Base-by-base conservation (phyloP, 1,140 invertebrate genomes). In the Arctopsyche grandis region DNA sequence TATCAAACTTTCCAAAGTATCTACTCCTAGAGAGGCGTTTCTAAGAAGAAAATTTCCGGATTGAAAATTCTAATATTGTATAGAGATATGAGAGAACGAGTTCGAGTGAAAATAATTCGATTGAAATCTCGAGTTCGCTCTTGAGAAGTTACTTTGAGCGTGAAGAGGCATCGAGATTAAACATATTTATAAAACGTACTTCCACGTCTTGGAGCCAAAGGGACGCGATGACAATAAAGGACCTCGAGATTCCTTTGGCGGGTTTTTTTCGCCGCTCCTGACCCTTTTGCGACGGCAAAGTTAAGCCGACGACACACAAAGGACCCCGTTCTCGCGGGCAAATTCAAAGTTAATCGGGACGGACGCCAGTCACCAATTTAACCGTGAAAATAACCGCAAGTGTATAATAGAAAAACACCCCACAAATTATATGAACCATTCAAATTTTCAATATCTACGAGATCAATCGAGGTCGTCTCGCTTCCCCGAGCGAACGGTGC, bases 231-330 rank as follows among this genome's bases (percentile, higher is more conserved):
- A 74, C 71, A 76, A 76, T 44, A 58, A 76, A 76, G 56, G 74
- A 52, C 56, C 56, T 76, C 22, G 22, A 76, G 58, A 75, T 75
- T 75, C 73, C 44, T 75, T 58, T 52, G 73, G 52, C 44, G 44
- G 52, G 52, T 75, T 26, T 26, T 75, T 56, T 58, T 38, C 21
- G 16, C 21, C 14, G 56, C 16, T 21, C 0, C 16, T 21, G 16
- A 19, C 24, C 5, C 14, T 12, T 24, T 19, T 66, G 63, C 22
- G 21, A 12, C 43, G 74, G 63, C 74, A 76, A 66, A 76, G 58
- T 63, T 76, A 43, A 76, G 58, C 74, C 74, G 74, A 76, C 74
- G 70, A 74, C 22, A 44, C 24, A 71, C 58, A 43, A 76, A 76
- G 58, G 43, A 26, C 38, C 38, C 38, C 69, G 69, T 71, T 22